Conservation (phyloP, 64 coral and sea anemone genomes). For the Catalaphyllia jardinei region DNA sequence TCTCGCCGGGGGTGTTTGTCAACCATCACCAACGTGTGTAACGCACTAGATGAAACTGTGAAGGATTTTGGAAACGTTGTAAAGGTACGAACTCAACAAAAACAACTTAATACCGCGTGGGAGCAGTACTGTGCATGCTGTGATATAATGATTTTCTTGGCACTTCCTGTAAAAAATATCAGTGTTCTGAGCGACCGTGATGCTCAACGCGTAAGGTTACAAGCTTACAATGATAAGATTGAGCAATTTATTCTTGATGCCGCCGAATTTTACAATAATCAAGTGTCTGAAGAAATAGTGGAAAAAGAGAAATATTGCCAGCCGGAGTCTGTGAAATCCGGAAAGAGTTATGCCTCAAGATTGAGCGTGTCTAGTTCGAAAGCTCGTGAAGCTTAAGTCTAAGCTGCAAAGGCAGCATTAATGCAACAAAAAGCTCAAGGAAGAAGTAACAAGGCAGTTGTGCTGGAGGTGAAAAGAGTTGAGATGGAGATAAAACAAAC, state of each 20-base stretch:
- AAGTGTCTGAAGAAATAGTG: background rate
- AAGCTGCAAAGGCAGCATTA: background rate
- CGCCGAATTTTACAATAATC: background rate
- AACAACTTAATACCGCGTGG: background rate
- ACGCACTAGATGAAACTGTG: background rate
- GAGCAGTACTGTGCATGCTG: background rate
- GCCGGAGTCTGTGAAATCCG: slow-evolving; percentile 2
- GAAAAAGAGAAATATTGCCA: background rate
- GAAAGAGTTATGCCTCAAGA: background rate
- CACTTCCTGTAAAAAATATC: slow-evolving; percentile 17
- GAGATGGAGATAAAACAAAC: slow-evolving; percentile 12
- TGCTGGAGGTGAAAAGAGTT: background rate
- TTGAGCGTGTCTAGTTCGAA: background rate
- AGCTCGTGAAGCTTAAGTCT: too few relatives aligned
- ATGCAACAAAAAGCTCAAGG: slow-evolving; percentile 18
- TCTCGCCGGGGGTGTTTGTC: background rate
- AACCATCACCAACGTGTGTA: background rate
- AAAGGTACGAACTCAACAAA: slow-evolving; percentile 16
- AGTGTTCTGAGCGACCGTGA: background rate
- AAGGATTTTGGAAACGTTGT: slow-evolving; percentile 8
- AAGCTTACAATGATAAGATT: background rate
- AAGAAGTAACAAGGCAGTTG: background rate
- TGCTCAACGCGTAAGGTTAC: background rate
- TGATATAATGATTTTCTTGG: slow-evolving; percentile 10
- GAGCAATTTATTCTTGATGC: slow-evolving; percentile 6